A percentile compares a stretch with the other conserved stretches of the same genome.
These are phyloP conservation scores for Charadrius vociferus DNA, from an alignment of 2,113 vertebrate genomes.

Conservation along the genomic window DNA sequence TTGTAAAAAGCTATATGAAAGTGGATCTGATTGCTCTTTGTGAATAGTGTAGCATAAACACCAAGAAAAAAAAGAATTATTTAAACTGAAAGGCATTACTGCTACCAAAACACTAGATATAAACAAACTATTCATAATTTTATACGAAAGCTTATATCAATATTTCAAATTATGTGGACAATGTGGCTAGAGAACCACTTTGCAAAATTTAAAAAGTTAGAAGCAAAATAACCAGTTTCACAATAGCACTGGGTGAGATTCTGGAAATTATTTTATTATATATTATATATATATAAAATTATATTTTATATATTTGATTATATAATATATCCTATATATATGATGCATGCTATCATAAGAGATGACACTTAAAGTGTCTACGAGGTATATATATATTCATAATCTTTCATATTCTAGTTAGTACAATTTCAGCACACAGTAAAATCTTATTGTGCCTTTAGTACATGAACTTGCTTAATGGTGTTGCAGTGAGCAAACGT, in stretches of 20 bases:
- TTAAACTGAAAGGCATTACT: neutral
- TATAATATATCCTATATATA: neutral
- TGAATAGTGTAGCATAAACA: neutral
- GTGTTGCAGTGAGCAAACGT: neutral
- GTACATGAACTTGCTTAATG: neutral
- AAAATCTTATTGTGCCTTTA: neutral
- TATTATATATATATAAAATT: too few relatives aligned
- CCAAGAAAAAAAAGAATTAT: neutral
- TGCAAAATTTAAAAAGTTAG: neutral
- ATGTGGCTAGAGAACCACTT: neutral
- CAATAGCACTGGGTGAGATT: neutral
- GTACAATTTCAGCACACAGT: neutral
- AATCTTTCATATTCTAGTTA: neutral
- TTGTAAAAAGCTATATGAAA: neutral
- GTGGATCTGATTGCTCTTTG: neutral
- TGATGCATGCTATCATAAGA: neutral
- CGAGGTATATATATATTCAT: neutral
- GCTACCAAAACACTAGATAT: neutral
- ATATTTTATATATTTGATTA: neutral
- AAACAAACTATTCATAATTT: neutral
- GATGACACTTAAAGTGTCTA: neutral
- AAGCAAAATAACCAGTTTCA: neutral
- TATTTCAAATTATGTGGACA: neutral
- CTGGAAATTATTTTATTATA: neutral
- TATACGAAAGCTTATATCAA: neutral